Evolutionary conservation across 2,797 vertebrate genomes (phyloP).

Genomic region (Falco concolor): DNA sequence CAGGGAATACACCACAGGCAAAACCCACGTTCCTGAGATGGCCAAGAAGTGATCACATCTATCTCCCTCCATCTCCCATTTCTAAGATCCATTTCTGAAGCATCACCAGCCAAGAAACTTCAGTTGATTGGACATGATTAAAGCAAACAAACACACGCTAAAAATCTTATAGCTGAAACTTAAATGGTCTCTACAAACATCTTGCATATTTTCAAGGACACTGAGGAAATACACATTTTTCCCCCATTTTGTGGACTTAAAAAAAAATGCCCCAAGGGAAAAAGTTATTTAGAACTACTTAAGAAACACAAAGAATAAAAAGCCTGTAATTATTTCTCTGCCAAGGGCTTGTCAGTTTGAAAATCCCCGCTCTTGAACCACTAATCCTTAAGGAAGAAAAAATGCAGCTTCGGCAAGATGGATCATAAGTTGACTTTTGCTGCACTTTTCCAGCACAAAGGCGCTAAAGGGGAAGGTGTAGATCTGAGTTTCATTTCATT

Average conservation of each 20-base stretch:
- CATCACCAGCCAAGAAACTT: conserved; percentile 22
- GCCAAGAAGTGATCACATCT: conserved; percentile 22
- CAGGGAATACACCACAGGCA: background rate
- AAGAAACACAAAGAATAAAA: conserved; percentile 53
- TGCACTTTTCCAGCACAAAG: background rate
- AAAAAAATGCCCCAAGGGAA: conserved; percentile 13
- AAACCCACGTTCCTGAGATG: conserved; percentile 14
- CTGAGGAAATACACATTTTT: conserved; percentile 7
- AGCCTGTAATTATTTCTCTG: conserved; percentile 61
- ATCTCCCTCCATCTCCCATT: conserved; percentile 7
- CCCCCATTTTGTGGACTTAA: background rate
- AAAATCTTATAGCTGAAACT: background rate
- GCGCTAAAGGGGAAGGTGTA: background rate
- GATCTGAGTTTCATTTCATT: background rate
- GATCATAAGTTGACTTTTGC: background rate
- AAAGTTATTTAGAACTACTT: conserved; percentile 58
- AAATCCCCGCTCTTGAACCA: conserved; percentile 56
- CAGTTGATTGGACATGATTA: background rate
- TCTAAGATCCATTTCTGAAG: conserved; percentile 18
- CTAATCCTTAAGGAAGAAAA: conserved; percentile 47
- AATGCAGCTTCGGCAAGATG: background rate
- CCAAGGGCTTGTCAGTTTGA: conserved; percentile 64
- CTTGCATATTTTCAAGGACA: conserved; percentile 25
- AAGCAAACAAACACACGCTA: background rate
- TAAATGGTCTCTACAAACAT: background rate